A percentile compares a stretch with the other conserved stretches of the same genome.
phyloP scores from a whole-genome alignment of 1,140 invertebrate species.

The Drepana arcuata region DNA sequence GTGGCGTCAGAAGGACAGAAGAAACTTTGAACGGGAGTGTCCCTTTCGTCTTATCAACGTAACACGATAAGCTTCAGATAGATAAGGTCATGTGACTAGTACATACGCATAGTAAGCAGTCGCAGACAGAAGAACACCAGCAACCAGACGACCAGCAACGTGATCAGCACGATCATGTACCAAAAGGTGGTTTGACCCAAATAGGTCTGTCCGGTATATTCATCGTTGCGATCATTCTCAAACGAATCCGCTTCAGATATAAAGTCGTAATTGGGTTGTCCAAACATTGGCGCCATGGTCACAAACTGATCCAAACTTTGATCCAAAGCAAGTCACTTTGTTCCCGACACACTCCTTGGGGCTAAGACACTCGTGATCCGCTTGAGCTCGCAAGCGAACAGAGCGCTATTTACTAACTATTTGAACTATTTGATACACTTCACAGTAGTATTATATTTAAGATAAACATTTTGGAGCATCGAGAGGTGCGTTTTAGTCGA shows the following conservation, averaged over 20 bases:
- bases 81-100: constrained; percentile 3
- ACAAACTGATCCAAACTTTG: too few species aligned
- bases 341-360: too few species aligned
- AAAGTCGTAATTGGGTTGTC: constrained; percentile 28
- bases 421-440: too few species aligned
- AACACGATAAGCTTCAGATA: background rate
- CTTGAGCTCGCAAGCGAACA: too few species aligned
- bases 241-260: constrained; percentile 7
- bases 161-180: constrained; percentile 45
- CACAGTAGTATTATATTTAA: too few species aligned
- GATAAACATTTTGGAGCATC: too few species aligned
- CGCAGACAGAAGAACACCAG: constrained; percentile 43
- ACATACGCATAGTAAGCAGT: constrained; percentile 38
- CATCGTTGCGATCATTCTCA: constrained; percentile 4
- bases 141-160: constrained; percentile 42
- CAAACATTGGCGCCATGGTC: constrained; percentile 23
- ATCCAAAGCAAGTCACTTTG: too few species aligned
- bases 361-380: too few species aligned
- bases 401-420: too few species aligned
- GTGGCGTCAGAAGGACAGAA: too few species aligned
- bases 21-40: too few species aligned
- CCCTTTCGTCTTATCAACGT: background rate
- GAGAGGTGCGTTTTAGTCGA: too few species aligned
- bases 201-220: constrained; percentile 15
- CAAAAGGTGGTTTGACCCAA: constrained; percentile 50